A percentile compares a stretch with the other conserved stretches of the same genome.
phyloP scores from a whole-genome alignment of 2,113 vertebrate genomes.

The Galemys pyrenaicus region DNA sequence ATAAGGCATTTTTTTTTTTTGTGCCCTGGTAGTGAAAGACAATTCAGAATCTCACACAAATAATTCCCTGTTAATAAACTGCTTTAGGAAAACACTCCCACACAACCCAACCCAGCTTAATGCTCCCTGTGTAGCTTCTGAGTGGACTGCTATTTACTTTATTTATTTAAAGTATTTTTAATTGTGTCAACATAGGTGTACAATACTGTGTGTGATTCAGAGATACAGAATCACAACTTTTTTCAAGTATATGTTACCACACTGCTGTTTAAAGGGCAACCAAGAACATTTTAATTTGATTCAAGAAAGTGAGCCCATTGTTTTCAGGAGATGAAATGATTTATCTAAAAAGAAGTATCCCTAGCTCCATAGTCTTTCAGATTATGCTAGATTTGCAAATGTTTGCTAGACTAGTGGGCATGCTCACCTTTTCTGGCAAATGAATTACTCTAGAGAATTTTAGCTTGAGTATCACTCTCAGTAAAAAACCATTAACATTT shows the following conservation, averaged over 20 bases:
- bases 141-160: background rate
- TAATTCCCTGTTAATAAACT: constrained; percentile 71
- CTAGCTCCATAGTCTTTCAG: background rate
- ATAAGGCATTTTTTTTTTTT: constrained; percentile 21
- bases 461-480: background rate
- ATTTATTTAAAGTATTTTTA: too few relatives aligned
- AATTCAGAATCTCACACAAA: constrained; percentile 62
- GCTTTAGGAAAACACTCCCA: constrained; percentile 66
- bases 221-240: too few relatives aligned
- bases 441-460: background rate
- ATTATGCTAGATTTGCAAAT: constrained; percentile 31
- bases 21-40: constrained; percentile 7
- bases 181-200: too few relatives aligned
- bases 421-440: background rate
- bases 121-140: constrained; percentile 48
- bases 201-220: too few relatives aligned
- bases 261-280: constrained; percentile 14
- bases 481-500: constrained; percentile 24
- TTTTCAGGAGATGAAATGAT: constrained; percentile 58
- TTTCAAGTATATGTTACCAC: too few relatives aligned
- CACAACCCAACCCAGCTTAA: background rate
- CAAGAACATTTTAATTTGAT: background rate
- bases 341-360: constrained; percentile 4
- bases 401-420: background rate
- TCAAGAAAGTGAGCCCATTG: constrained; percentile 59